A percentile compares a stretch with the other conserved stretches of the same genome.
Conservation (phyloP, 2,888 invertebrate species). For the Tricholauxania praeusta region DNA sequence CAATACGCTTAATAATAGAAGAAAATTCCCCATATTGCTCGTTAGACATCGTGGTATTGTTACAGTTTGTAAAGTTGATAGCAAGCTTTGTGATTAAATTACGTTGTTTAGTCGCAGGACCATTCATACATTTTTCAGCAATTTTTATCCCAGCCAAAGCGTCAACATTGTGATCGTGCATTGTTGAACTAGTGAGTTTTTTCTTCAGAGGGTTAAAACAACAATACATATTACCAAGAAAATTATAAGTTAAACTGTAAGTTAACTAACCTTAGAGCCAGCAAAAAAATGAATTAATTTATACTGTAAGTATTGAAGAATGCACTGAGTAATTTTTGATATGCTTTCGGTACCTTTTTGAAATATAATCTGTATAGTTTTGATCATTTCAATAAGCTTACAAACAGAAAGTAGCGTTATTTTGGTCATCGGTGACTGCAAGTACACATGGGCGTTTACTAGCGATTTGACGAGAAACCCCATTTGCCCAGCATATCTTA, state of each 20-base stretch:
- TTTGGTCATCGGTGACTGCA: constrained; percentile 83
- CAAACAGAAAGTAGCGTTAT: constrained; percentile 81
- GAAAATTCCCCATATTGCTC: constrained; percentile 76
- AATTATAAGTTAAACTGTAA: constrained; percentile 55
- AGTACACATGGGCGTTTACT: constrained; percentile 77
- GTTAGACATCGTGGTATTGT: constrained; percentile 66
- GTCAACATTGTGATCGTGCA: constrained; percentile 76
- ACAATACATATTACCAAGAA: not conserved
- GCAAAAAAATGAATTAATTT: constrained; percentile 77
- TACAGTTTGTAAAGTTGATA: constrained; percentile 75
- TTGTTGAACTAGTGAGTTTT: constrained; percentile 74
- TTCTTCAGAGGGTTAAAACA: constrained; percentile 63
- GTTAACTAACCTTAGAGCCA: constrained; percentile 73
- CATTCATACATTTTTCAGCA: constrained; percentile 77
- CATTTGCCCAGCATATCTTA: constrained; percentile 77
- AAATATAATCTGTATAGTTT: constrained; percentile 80
- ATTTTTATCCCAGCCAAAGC: constrained; percentile 81
- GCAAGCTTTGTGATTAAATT: constrained; percentile 77
- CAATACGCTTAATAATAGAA: constrained; percentile 75
- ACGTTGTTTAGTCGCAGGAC: constrained; percentile 75
- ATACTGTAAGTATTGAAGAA: constrained; percentile 83
- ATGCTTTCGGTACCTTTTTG: constrained; percentile 77
- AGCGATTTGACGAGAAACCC: constrained; percentile 72
- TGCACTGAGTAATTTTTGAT: constrained; percentile 79
- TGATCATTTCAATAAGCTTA: constrained; percentile 84